These are phyloP conservation scores for Notocelia uddmanniana DNA, from an alignment of 2,888 invertebrate species.

Conservation along the genomic window DNA sequence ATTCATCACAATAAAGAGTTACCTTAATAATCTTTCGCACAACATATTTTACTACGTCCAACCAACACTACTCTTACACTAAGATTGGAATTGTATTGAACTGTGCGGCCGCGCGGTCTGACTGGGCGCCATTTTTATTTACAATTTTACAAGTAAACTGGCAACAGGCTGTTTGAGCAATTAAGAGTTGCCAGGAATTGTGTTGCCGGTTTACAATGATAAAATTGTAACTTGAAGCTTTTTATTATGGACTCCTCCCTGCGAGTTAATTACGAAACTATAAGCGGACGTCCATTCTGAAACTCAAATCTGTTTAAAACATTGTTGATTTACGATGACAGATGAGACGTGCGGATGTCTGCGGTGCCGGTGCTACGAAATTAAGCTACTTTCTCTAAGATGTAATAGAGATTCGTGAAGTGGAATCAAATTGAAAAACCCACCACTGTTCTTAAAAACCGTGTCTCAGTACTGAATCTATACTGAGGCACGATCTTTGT, in stretches of 20 bases:
- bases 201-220: background rate
- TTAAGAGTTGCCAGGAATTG: too few species aligned
- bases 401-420: too few species aligned
- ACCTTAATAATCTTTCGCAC: slow-evolving; percentile 49
- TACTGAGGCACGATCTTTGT: slow-evolving; percentile 6
- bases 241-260: too few species aligned
- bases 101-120: slow-evolving; percentile 21
- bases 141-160: background rate
- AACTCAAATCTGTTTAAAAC: too few species aligned
- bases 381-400: too few species aligned
- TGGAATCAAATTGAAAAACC: too few species aligned
- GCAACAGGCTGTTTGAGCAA: background rate
- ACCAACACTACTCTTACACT: slow-evolving; percentile 48
- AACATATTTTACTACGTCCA: slow-evolving; percentile 48
- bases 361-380: too few species aligned
- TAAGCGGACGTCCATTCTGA: too few species aligned
- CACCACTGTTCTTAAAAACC: background rate
- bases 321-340: background rate
- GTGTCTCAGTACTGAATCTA: slow-evolving; percentile 11
- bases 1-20: slow-evolving; percentile 68
- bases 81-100: slow-evolving; percentile 18
- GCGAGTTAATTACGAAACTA: too few species aligned
- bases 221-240: background rate
- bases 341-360: background rate
- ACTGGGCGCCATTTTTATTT: background rate